A percentile compares a stretch with the other conserved stretches of the same genome.
These are phyloP conservation scores for Carpatolechia fugitivella DNA, from an alignment of 2,888 invertebrate species.

Conservation along the genomic window DNA sequence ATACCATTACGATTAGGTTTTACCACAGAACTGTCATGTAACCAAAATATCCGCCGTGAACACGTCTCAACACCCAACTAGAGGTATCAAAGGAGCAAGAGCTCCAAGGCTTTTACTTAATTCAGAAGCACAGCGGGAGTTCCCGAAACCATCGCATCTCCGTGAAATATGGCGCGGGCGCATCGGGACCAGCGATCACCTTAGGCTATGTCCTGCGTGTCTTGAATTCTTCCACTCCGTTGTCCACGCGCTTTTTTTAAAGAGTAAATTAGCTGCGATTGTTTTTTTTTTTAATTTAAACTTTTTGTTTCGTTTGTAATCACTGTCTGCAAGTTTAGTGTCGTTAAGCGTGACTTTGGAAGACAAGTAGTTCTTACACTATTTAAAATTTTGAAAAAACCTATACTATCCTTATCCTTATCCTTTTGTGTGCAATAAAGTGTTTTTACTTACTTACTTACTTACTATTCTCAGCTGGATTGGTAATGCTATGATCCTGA, in stretches of 20 bases:
- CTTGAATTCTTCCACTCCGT: constrained; percentile 65
- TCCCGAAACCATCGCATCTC: constrained; percentile 69
- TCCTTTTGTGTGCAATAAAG: too few species aligned
- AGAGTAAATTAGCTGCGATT: constrained; percentile 38
- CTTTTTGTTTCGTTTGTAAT: not conserved
- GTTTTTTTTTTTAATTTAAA: constrained; percentile 4
- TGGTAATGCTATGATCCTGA: too few species aligned
- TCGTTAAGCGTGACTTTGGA: too few species aligned
- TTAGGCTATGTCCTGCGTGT: constrained; percentile 64
- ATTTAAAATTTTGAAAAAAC: too few species aligned
- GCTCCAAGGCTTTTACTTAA: constrained; percentile 86
- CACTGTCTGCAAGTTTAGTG: too few species aligned
- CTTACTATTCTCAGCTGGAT: too few species aligned
- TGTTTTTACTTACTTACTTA: too few species aligned
- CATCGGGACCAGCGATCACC: constrained; percentile 55
- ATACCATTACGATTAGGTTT: too few species aligned
- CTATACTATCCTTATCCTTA: too few species aligned
- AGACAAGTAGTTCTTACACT: too few species aligned
- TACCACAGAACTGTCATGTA: not conserved
- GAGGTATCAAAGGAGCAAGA: constrained; percentile 78
- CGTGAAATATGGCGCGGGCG: constrained; percentile 74
- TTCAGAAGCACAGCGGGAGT: constrained; percentile 86
- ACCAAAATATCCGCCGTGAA: constrained; percentile 24
- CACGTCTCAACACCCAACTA: constrained; percentile 52
- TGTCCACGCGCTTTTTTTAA: constrained; percentile 38